phyloP scores from a whole-genome alignment of 2,113 vertebrate species.

The Axis porcinus region DNA sequence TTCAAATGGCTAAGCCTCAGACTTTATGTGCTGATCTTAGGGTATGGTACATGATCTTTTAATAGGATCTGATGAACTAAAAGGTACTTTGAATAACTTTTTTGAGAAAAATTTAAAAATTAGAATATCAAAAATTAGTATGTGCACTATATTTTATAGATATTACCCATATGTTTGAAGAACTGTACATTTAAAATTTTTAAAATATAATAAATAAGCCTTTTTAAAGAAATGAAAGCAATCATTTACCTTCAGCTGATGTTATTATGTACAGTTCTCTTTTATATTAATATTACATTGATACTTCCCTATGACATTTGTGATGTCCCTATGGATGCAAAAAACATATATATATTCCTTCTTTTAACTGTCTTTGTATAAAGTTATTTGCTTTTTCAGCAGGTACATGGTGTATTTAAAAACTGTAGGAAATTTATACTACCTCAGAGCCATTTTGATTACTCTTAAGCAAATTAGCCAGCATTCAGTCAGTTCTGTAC shows the following conservation, averaged over 20 bases:
- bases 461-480: slow-evolving; percentile 38
- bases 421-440: neutral
- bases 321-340: neutral
- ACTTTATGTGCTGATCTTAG: slow-evolving; percentile 34
- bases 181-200: slow-evolving; percentile 9
- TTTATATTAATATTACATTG: slow-evolving; percentile 37
- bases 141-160: neutral
- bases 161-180: slow-evolving; percentile 11
- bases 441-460: slow-evolving; percentile 50
- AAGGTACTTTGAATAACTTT: neutral
- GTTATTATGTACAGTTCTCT: slow-evolving; percentile 12
- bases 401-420: slow-evolving; percentile 26
- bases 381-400: slow-evolving; percentile 26
- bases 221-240: slow-evolving; percentile 38
- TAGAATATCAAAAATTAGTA: slow-evolving; percentile 27
- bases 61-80: slow-evolving; percentile 15
- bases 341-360: neutral
- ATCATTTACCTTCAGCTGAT: slow-evolving; percentile 27
- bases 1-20: slow-evolving; percentile 11
- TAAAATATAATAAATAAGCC: slow-evolving; percentile 28
- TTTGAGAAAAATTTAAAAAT: neutral
- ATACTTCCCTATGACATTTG: slow-evolving; percentile 2
- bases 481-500: slow-evolving; percentile 18
- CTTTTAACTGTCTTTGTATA: slow-evolving; percentile 15
- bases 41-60: slow-evolving; percentile 29